phyloP scores from a whole-genome alignment of 2,113 vertebrate genomes.

The Globicephala melas region DNA sequence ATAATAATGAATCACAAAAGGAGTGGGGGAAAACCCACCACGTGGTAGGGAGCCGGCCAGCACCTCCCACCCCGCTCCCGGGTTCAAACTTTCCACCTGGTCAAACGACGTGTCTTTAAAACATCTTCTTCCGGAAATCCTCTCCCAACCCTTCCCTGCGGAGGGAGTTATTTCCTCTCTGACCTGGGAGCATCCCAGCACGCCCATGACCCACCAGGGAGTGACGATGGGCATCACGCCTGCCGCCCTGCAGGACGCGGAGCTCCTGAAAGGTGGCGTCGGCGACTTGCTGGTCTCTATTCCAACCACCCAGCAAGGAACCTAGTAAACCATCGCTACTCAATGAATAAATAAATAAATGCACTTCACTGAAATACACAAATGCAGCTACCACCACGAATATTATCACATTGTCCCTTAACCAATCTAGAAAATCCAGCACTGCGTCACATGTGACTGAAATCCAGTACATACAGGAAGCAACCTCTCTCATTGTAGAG shows the following conservation, averaged over 20 bases:
- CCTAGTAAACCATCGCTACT: neutral
- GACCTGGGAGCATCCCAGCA: neutral
- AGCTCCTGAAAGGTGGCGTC: neutral
- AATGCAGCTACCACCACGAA: neutral
- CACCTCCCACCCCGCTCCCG: too few species aligned
- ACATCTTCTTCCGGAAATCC: neutral
- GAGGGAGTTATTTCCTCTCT: neutral
- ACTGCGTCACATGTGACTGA: neutral
- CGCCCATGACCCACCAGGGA: neutral
- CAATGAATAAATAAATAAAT: neutral
- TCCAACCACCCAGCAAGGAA: neutral
- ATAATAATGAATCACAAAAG: neutral
- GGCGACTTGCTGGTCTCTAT: neutral
- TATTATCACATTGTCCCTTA: neutral
- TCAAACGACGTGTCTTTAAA: neutral
- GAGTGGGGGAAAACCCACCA: neutral
- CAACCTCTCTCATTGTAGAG: neutral
- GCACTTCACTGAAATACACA: neutral
- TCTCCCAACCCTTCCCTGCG: neutral
- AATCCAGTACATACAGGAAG: neutral
- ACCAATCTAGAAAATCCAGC: neutral
- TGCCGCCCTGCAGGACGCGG: accelerated
- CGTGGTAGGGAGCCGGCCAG: accelerated
- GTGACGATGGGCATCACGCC: accelerated
- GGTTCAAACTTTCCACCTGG: neutral